Percentiles rank a stretch among this genome's conserved stretches.
These are phyloP conservation scores for Cydia pomonella DNA, from an alignment of 1,140 invertebrate species.

Conservation along the genomic window DNA sequence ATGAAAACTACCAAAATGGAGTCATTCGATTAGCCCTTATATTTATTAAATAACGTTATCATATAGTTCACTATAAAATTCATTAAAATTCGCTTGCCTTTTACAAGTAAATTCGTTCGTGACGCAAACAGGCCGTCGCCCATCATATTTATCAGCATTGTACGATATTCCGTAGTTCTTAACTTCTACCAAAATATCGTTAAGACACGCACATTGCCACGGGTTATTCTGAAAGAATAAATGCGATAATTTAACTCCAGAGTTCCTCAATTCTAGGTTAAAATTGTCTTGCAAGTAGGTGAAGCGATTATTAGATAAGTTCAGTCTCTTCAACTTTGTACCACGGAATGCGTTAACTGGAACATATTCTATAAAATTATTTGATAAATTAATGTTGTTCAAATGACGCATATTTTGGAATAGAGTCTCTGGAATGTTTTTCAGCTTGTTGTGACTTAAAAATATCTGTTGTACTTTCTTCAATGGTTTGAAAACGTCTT, in stretches of 20 bases:
- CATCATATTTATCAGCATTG: constrained; percentile 55
- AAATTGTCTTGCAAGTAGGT: constrained; percentile 68
- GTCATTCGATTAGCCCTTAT: not conserved
- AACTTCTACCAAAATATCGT: constrained; percentile 59
- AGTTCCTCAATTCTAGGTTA: constrained; percentile 62
- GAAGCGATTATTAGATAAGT: constrained; percentile 60
- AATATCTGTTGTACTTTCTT: constrained; percentile 56
- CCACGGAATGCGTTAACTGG: constrained; percentile 59
- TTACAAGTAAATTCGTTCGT: constrained; percentile 52
- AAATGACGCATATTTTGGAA: constrained; percentile 58
- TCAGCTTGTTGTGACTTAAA: constrained; percentile 58
- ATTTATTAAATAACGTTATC: constrained; percentile 37
- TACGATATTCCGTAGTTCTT: constrained; percentile 54
- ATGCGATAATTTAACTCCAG: constrained; percentile 54
- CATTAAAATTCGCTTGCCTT: constrained; percentile 52
- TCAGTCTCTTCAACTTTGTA: constrained; percentile 55
- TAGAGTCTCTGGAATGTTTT: constrained; percentile 52
- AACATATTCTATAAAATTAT: constrained; percentile 55
- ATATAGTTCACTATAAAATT: constrained; percentile 50
- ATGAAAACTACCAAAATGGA: too few species aligned
- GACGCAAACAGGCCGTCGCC: constrained; percentile 57
- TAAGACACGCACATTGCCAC: constrained; percentile 69
- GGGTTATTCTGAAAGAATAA: constrained; percentile 71
- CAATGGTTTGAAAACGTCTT: constrained; percentile 52
- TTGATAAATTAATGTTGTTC: constrained; percentile 55